phyloP scores from a whole-genome alignment of 2,888 invertebrate genomes.

The Morpho helenor region DNA sequence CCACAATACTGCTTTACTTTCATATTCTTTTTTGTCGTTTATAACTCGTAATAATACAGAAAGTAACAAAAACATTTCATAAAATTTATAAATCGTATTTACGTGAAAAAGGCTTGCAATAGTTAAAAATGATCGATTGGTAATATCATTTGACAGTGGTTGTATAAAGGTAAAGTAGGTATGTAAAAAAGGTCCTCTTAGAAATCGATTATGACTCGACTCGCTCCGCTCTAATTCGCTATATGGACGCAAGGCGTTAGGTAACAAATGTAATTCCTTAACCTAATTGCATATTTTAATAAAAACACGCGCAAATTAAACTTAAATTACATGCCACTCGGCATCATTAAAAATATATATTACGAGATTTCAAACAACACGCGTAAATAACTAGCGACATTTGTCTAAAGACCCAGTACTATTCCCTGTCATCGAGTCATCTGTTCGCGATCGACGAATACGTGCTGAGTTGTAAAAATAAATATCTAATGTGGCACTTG shows the following conservation, averaged over 20 bases:
- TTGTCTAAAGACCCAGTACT: conserved; percentile 60
- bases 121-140: no score
- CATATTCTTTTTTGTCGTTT: no score
- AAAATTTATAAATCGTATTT: no score
- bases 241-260: conserved; percentile 44
- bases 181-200: no score
- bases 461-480: conserved; percentile 46
- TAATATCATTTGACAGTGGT: no score
- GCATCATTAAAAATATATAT: conserved; percentile 57
- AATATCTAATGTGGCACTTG: conserved; percentile 70
- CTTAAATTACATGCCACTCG: conserved; percentile 56
- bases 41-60: no score
- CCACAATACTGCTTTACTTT: background rate
- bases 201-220: no score
- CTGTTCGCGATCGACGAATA: conserved; percentile 40
- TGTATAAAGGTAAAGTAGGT: no score
- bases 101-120: no score
- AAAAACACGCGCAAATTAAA: conserved; percentile 68
- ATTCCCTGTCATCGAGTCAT: conserved; percentile 54
- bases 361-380: conserved; percentile 79
- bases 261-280: conserved; percentile 67
- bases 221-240: background rate
- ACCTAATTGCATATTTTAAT: conserved; percentile 70
- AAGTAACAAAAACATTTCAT: no score
- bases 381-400: conserved; percentile 59